Conservation (phyloP, 64 coral and sea anemone genomes). For the Montipora cactus region DNA sequence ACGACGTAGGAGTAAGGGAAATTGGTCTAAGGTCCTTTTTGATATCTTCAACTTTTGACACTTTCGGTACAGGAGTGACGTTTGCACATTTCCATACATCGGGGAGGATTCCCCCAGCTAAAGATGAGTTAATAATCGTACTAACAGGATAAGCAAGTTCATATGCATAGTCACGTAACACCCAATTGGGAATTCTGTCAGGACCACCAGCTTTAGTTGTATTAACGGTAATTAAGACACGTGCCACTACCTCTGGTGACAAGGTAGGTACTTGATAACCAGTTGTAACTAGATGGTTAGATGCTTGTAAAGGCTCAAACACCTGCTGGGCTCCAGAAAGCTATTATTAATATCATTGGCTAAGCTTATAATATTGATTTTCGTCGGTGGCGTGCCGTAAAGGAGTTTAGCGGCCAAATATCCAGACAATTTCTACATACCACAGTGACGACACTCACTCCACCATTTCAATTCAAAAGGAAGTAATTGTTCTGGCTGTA, state of each 20-base stretch:
- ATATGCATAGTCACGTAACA: constrained; percentile 44
- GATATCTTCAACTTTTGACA: constrained; percentile 39
- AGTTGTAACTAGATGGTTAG: too few species aligned
- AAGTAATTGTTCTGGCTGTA: background rate
- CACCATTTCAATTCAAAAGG: constrained; percentile 66
- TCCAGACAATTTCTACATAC: background rate
- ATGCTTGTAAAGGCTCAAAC: too few species aligned
- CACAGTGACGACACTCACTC: constrained; percentile 56
- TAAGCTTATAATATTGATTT: constrained; percentile 42
- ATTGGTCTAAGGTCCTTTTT: constrained; percentile 1
- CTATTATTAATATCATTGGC: constrained; percentile 66
- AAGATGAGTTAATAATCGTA: background rate
- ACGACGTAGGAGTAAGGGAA: constrained; percentile 57
- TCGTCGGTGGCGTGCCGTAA: constrained; percentile 20
- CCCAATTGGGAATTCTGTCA: constrained; percentile 61
- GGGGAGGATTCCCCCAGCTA: constrained; percentile 28
- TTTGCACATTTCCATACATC: constrained; percentile 65
- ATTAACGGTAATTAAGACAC: too few species aligned
- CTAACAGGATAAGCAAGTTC: constrained; percentile 37
- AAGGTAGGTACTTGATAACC: too few species aligned
- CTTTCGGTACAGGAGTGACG: background rate
- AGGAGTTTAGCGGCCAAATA: too few species aligned
- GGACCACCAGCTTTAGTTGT: constrained; percentile 60
- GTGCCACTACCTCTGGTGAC: too few species aligned
- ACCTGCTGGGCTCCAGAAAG: background rate